Evolutionary conservation across 35 echinoderm and acorn worm genomes (phyloP).

Genomic region (Lytechinus pictus): DNA sequence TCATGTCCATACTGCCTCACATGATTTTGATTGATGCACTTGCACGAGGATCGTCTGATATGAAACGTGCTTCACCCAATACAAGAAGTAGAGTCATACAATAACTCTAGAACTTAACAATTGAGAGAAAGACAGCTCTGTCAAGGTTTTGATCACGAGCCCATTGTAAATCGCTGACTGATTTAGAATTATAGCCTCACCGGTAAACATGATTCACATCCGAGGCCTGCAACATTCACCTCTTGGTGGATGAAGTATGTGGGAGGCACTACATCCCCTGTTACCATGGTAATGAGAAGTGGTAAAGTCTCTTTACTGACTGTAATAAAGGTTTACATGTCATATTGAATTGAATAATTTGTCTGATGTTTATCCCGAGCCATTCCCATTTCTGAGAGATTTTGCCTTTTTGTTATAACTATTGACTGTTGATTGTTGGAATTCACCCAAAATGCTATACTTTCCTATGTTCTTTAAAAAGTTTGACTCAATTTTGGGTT

Average conservation of each 20-base stretch:
- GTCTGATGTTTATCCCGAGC: neutral
- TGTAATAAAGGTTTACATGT: neutral
- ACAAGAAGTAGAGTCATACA: neutral
- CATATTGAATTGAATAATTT: neutral
- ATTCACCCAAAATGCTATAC: too few species aligned
- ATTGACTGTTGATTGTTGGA: too few species aligned
- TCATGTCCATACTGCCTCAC: too few species aligned
- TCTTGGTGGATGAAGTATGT: neutral
- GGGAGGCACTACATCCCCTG: neutral
- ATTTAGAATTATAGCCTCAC: neutral
- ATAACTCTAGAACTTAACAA: neutral
- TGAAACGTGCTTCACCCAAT: neutral
- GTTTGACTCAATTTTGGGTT: too few species aligned
- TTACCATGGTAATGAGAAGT: neutral
- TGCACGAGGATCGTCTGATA: neutral
- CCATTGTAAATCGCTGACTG: conserved; percentile 8
- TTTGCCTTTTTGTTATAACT: neutral
- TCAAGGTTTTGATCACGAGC: neutral
- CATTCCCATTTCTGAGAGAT: neutral
- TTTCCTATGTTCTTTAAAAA: too few species aligned
- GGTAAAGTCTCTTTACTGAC: neutral
- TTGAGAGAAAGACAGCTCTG: neutral
- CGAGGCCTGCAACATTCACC: neutral
- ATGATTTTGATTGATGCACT: neutral
- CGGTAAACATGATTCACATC: neutral